Base-by-base conservation (phyloP, 2,888 invertebrate species). In the Merodon equestris region DNA sequence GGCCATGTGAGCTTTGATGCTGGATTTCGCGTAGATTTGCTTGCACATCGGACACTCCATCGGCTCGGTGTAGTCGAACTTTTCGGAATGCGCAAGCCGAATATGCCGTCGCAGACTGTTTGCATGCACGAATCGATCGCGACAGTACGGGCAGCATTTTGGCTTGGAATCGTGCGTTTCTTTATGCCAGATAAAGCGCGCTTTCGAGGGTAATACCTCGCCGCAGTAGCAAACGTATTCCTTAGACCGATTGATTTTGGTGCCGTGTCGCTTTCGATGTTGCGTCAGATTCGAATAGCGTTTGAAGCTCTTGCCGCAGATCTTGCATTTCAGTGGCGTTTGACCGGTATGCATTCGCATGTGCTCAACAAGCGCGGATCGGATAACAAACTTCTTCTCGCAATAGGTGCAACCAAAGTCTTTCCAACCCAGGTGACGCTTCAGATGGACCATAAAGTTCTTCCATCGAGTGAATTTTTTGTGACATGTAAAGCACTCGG, bases 211-310 rank as follows among this genome's bases (percentile, higher is more conserved):
- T 88, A 95, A 92, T 70, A 95, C 92, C 83, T 94, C 93, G 44
- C 96, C 95, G 88, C 96, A 96, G 76, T 92, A 91, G 86, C 94
- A 94, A 82, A 94, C 93, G 86, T 91, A 94, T 87, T 94, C 94
- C 86, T 92, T 93, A 15, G 91, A 90, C 84, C 93, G 93, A 77
- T 92, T 91, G 86, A 93, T 93, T 86, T 94, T 91, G 82, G 93
- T 92, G 45, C 93, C 90, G 89, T 96, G 96, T 85, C 94, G 93
- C 87, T 95, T 94, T 70, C 94, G 92, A 88, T 96, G 96, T 86
- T 95, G 95, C 48, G 95, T 93, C 87, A 96, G 91, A 88, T 96
- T 96, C 82, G 95, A 95, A 88, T 95, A 94, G 5, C 96, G 91
- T 60, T 94, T 92, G 89, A 96, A 96, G 67, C 93, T 92, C 86